Base-by-base conservation (phyloP, 2,113 vertebrate genomes). In the Vulpes vulpes region DNA sequence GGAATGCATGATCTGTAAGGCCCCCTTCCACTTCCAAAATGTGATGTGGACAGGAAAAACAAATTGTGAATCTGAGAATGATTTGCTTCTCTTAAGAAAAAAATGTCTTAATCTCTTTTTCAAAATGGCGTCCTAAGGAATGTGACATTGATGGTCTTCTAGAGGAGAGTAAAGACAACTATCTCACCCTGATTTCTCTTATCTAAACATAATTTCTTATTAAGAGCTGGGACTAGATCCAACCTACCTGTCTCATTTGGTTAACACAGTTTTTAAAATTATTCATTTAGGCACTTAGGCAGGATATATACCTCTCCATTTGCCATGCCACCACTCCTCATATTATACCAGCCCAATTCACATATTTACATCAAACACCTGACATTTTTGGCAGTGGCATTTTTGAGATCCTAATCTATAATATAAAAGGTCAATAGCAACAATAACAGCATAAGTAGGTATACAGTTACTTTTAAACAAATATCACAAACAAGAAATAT, bases 131-230 rank as follows among this genome's bases (percentile, higher is more conserved):
- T 76, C 64, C 55, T 96, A 62, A 92, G 62, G 43, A 88, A 60
- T 53, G 15, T 74, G 22, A 65, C 10, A 3, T 25, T 84, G 69
- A 94, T 95, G 64, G 79, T 78, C 73, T 59, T 89, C 59, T 91
- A 88, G 53, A 95, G 27, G 43, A 91, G 78, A 89, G 10, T 64
- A 91, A 90, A 91, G 73, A 82, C 32, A 59, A 71, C 38, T 38
- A 69, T 27, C 60, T 86, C 97, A 95, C 89, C 92, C 97, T 80
- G 30, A 86, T 89, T 82, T 96, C 94, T 92, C 86, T 74, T 96
- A 85, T 78, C 81, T 76, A 86, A 90, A 93, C 76, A 91, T 96
- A 93, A 94, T 97, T 95, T 93, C 84, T 51, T 49, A 91, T 80
- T 80, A 92, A 96, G 55, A 96, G 32, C 81, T 57, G 27, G 57